Evolutionary conservation across 2,888 invertebrate genomes (phyloP), one percentile per base, ranked within the genome.

Genomic region (Xestoiulus laeticollis): DNA sequence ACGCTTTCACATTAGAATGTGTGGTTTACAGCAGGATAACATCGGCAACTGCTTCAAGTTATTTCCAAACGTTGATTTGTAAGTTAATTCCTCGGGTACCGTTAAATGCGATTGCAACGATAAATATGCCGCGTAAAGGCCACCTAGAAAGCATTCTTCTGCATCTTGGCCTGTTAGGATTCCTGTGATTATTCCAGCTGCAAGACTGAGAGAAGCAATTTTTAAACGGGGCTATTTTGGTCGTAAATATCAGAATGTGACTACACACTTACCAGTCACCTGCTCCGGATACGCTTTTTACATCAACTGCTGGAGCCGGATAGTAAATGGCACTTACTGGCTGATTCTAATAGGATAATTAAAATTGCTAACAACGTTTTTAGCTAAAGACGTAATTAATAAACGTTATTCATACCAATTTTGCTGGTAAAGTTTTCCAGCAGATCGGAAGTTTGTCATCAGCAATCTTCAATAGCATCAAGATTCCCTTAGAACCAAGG

Each of bases 241-340:
- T n/a, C 12, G 19, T 26, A 5, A 83, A 83, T 22, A 68, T 68
- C 26, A 68, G 8, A 5, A 68, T 2, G 8, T 68, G 26, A n/a
- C 26, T 68, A 30, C 22, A 14, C 87, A 59, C 91, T 90, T 89
- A 92, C 92, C 96, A 96, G 91, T 96, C 96, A 1, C 96, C 96
- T 30, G 96, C 96, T 5, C 96, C 96, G n/a, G 96, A 96, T 0
- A 96, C 96, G 92, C 95, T 96, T 87, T 94, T 93, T 19, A 96
- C 91, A 87, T 93, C 84, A 4, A 88, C 88, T 5, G 89, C 87
- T 14, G 90, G 90, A 43, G 91, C 90, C 2, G 91, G 91, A 89
- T 91, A 91, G 89, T 91, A 89, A 53, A 90, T 90, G 43, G 89
- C 89, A 90, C 88, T 68, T n/a, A 88, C 38, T 85, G n/a, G 43